Base-by-base conservation (phyloP, 2,888 invertebrate species). In the Megaustenia siamemsis region DNA sequence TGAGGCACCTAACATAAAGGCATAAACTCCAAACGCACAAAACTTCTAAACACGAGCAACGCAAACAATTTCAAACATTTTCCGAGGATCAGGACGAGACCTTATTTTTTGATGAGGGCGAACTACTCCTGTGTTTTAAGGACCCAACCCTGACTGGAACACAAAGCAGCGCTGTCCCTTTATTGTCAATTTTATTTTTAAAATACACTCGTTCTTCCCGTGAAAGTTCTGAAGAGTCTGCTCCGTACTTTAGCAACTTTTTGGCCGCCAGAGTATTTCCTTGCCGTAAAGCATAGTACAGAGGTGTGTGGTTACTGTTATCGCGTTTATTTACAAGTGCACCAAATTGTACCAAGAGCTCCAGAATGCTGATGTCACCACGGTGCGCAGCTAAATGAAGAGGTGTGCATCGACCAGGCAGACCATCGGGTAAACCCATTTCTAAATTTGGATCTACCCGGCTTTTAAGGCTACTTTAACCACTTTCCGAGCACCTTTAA, bases 351-450 rank as follows among this genome's bases (percentile, higher is more conserved):
- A 91, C 75, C 28, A 92, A 87, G 45, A 91, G 86, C 78, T 91
- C 88, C 10, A 91, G 87, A 35, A 92, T 88, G 82, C 90, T 91
- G 68, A 91, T 90, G 86, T 92, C 92, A 56, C 92, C 91, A 4
- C 91, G 88, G 85, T 92, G 90, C 0, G 92, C 91, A n/a, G 91
- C 92, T 24, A 92, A 86, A 78, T 92, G 92, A 35, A 92, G 86
- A 21, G 91, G 90, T 3, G 90, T 86, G 79, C 91, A 92, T 1
- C 90, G 87, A 0, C 90, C 90, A 0, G 91, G 91, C 0, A 92
- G 87, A 12, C 90, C 91, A 28, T 90, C 89, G 0, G 90, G 90
- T 10, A 87, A 75, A 12, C 91, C 91, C 91, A 92, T 92, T 77
- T 88, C 88, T 60, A 90, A 77, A 84, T 92, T 89, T 6, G 90